These are phyloP conservation scores for Arizona elegans DNA, from an alignment of 2,113 vertebrate species.

Conservation along the genomic window DNA sequence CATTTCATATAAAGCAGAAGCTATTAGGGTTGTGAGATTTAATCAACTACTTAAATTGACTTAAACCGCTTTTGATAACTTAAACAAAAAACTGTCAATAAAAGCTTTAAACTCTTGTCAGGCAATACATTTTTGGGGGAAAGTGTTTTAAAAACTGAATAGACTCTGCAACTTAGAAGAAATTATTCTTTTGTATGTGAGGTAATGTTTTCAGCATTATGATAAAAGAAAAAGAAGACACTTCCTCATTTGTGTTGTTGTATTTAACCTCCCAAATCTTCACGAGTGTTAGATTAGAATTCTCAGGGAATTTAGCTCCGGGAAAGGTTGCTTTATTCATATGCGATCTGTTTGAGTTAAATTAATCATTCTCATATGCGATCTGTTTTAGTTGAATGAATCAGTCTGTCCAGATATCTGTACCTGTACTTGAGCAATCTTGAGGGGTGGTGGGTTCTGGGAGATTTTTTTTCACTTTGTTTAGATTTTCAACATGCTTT, in stretches of 20 bases:
- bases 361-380: not conserved
- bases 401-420: not conserved
- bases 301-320: not conserved
- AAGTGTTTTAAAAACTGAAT: not conserved
- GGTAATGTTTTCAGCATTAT: not conserved
- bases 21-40: not conserved
- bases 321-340: not conserved
- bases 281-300: not conserved
- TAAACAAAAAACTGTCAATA: not conserved
- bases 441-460: not conserved
- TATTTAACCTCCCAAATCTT: not conserved
- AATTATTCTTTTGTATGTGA: not conserved
- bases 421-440: not conserved
- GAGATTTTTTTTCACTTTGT: not conserved
- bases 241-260: not conserved
- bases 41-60: not conserved
- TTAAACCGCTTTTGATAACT: not conserved
- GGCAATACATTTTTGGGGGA: no score
- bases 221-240: not conserved
- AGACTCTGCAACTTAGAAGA: not conserved
- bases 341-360: not conserved
- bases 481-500: not conserved
- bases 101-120: not conserved
- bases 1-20: not conserved
- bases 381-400: not conserved